Evolutionary conservation across 2,113 vertebrate species (phyloP).

Genomic region (Psephotus haematonotus): DNA sequence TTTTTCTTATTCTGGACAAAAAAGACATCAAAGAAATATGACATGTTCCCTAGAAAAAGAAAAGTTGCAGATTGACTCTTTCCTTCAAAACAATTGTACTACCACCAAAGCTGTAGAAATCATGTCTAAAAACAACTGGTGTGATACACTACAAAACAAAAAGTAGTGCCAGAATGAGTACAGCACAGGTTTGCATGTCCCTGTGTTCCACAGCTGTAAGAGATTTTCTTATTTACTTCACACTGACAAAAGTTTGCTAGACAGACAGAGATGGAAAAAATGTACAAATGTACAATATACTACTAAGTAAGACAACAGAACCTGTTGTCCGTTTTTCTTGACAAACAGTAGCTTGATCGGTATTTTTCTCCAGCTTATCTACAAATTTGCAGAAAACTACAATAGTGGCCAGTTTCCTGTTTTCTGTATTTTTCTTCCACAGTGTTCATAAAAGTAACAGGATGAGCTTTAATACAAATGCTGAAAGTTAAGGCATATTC

Average conservation of each 20-base stretch:
- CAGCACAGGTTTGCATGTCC: slow-evolving; percentile 31
- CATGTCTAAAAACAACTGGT: slow-evolving; percentile 61
- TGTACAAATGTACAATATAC: background rate
- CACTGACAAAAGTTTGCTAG: slow-evolving; percentile 20
- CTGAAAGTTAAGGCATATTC: background rate
- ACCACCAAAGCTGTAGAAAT: slow-evolving; percentile 41
- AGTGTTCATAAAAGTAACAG: background rate
- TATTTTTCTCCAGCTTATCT: background rate
- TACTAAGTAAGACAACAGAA: slow-evolving; percentile 7
- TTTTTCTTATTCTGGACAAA: slow-evolving; percentile 11
- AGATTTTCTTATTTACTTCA: slow-evolving; percentile 51
- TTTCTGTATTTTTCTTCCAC: slow-evolving; percentile 16
- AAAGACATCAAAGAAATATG: background rate
- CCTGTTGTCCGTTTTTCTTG: background rate
- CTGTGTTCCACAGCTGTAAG: slow-evolving; percentile 32
- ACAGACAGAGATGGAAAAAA: slow-evolving; percentile 1
- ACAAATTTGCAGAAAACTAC: background rate
- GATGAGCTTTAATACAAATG: background rate
- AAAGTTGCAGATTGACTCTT: background rate
- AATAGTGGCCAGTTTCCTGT: background rate
- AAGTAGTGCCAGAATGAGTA: slow-evolving; percentile 42
- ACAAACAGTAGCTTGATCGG: background rate
- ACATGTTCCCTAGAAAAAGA: background rate
- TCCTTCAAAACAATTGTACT: slow-evolving; percentile 34
- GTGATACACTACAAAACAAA: slow-evolving; percentile 48